These are phyloP conservation scores for Subanguina moxae DNA, from an alignment of 1,140 invertebrate species.

Conservation along the genomic window DNA sequence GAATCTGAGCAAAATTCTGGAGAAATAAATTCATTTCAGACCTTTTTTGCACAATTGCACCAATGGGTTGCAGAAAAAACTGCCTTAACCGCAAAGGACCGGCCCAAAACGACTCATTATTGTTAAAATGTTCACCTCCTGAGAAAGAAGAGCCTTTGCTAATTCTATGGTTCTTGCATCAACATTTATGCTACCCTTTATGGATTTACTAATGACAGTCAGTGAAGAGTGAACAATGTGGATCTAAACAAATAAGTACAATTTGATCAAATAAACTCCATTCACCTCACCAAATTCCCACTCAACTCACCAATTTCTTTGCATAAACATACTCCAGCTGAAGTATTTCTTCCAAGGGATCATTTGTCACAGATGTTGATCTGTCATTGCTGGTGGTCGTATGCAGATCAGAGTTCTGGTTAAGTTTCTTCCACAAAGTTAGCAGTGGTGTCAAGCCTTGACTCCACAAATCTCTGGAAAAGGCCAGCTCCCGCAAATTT, in stretches of 20 bases:
- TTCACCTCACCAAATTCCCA: no score
- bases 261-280: no score
- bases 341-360: conserved; percentile 64
- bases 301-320: conserved; percentile 58
- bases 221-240: conserved; percentile 66
- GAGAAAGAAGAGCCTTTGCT: conserved; percentile 65
- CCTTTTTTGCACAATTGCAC: no score
- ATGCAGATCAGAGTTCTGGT: conserved; percentile 55
- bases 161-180: conserved; percentile 63
- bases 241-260: no score
- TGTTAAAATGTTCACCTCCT: conserved; percentile 62
- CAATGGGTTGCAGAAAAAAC: no score
- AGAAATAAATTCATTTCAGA: no score
- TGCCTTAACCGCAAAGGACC: no score
- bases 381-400: conserved; percentile 24
- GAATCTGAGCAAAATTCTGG: no score
- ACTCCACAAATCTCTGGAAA: conserved; percentile 62
- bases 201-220: conserved; percentile 67
- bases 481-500: conserved; percentile 33
- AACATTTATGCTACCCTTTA: conserved; percentile 65
- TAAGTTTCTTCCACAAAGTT: conserved; percentile 74
- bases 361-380: conserved; percentile 28
- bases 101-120: no score
- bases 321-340: conserved; percentile 65
- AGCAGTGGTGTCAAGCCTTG: conserved; percentile 69